Evolutionary conservation across 1,140 invertebrate genomes (phyloP), one percentile per base, ranked within the genome.

Genomic region (Tetraneura akinire): DNA sequence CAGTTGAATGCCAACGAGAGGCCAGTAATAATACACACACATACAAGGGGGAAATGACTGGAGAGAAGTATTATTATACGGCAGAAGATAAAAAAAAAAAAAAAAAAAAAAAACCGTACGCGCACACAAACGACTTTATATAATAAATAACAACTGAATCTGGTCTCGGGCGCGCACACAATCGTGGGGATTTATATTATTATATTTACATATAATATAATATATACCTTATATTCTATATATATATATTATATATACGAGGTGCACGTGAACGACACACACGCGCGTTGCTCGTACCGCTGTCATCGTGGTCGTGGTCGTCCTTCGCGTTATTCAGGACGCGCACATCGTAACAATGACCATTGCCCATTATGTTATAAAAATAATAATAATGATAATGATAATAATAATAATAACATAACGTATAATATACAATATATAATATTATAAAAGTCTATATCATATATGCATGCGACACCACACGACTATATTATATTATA

Each of bases 111-210:
- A 78, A 78, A 42, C 23, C 55, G 55, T 60, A 78, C 55, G 13
- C 68, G 16, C 68, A 62, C 55, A 62, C 55, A 47, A 29, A 78
- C 74, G 74, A 78, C 74, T 78, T 62, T 78, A 78, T 78, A 78
- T 57, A 78, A 78, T 78, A 78, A 78, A 78, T 78, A 78, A 78
- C 74, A 78, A 78, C 74, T 78, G 74, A 78, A 78, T 78, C 74
- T 47, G 37, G 74, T 78, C 42, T 47, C 66, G 66, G 42, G 66
- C 21, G n/a, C n/a, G n/a, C n/a, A n/a, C n/a, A 68, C 66, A 68
- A 47, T 68, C 74, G 53, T 62, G 55, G 55, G 74, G 73, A 76
- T 76, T 76, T 76, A 76, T 76, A 76, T 47, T 76, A 76, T n/a
- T n/a, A n/a, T n/a, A n/a, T 76, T 76, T 76, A 76, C 73, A 76